Evolutionary conservation across 2,797 vertebrate genomes (phyloP), one percentile per base, ranked within the genome.

Genomic region (Botia almorhae): DNA sequence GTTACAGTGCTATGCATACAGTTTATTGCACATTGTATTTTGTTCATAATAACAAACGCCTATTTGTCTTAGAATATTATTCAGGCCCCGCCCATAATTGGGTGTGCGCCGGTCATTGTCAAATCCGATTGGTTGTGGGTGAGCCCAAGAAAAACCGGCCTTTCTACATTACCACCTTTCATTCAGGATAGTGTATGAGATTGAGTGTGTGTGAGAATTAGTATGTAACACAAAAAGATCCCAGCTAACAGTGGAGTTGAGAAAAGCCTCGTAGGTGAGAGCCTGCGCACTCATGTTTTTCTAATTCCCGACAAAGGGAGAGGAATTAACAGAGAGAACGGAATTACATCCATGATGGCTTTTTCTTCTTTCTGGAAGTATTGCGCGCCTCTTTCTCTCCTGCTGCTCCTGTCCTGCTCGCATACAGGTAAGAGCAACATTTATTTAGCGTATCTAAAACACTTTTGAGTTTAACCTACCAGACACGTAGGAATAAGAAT

Each of bases 361-460:
- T 79, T 88, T 50, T 71, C 75, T 79, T 81, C 88, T 82, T 81
- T 90, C 83, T 94, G 94, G 93, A 94, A 89, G 90, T 93, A 92
- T 91, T 87, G 93, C 90, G 88, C 89, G 88, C 89, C 91, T 12
- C 83, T 93, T 76, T 80, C 86, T 88, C 56, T 91, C 84, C 64
- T 93, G 65, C 76, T 91, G 50, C 85, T 86, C 76, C 85, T 91
- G 74, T 91, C 85, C 80, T 60, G 90, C 80, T 68, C 89, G 84
- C 88, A 88, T 87, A 89, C 93, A 61, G 94, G 94, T 95, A 94
- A 94, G 92, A 55, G 0, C 67, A n/a, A 4, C 21, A n/a, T 64
- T 55, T 43, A 43, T 16, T 46, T 58, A 21, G 23, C 7, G 7
- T 4, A 14, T 2, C 7, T 12, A 10, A 58, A 61, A 55, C 67